Percentiles rank a stretch among this genome's conserved stretches.
Evolutionary conservation across 2,888 invertebrate genomes (phyloP).

Genomic region (Ptilodon capucinus): DNA sequence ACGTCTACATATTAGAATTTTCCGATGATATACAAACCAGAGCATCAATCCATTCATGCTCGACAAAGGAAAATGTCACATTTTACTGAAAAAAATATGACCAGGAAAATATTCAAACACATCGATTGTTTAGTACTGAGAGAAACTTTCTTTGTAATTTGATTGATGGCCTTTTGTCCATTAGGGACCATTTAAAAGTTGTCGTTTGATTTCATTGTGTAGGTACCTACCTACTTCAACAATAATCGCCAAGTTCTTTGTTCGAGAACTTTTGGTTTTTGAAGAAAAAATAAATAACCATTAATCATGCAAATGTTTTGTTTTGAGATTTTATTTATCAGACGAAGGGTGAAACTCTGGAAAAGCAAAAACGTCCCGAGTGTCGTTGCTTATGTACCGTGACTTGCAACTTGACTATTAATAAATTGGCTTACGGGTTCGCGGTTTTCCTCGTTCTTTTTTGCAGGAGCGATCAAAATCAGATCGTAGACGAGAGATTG

Average conservation of each 20-base stretch:
- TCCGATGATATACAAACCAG: slow-evolving; percentile 36
- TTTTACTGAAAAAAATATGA: slow-evolving; percentile 56
- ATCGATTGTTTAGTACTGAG: slow-evolving; percentile 72
- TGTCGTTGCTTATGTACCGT: slow-evolving; percentile 29
- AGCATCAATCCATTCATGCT: slow-evolving; percentile 44
- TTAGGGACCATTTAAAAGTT: slow-evolving; percentile 77
- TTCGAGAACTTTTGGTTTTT: slow-evolving; percentile 53
- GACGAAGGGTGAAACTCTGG: slow-evolving; percentile 38
- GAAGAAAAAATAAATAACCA: slow-evolving; percentile 61
- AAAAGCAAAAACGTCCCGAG: slow-evolving; percentile 21
- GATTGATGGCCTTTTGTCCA: slow-evolving; percentile 79
- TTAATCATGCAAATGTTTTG: slow-evolving; percentile 62
- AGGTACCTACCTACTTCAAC: too few species aligned
- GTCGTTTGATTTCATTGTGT: slow-evolving; percentile 74
- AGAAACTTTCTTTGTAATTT: slow-evolving; percentile 76
- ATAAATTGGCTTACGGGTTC: slow-evolving; percentile 39
- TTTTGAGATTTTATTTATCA: slow-evolving; percentile 48
- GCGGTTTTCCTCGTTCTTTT: slow-evolving; percentile 37
- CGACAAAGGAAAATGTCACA: slow-evolving; percentile 49
- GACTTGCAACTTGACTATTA: slow-evolving; percentile 41
- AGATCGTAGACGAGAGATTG: slow-evolving; percentile 65
- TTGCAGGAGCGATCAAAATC: slow-evolving; percentile 49
- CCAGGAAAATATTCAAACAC: slow-evolving; percentile 56
- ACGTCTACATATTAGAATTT: slow-evolving; percentile 33
- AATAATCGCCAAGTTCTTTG: slow-evolving; percentile 66